A percentile compares a stretch with the other conserved stretches of the same genome.
Conservation (phyloP, 2,113 vertebrate genomes). For the Meleagris gallopavo region DNA sequence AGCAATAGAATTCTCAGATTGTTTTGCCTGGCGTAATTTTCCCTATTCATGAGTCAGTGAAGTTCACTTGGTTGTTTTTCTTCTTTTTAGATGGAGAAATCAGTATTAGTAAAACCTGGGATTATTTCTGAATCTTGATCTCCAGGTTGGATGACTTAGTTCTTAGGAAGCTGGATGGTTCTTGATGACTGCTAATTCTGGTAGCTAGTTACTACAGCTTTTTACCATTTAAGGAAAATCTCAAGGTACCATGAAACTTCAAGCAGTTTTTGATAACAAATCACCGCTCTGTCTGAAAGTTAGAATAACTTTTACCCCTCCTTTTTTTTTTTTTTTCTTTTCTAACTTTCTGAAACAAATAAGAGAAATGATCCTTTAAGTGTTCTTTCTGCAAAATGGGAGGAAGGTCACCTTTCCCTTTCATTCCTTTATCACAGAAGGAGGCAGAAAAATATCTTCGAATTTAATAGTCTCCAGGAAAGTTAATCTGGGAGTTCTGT, state of each 20-base stretch:
- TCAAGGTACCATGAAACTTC: not conserved
- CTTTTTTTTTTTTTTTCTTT: not conserved
- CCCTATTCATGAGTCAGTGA: not conserved
- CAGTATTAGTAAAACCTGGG: not conserved
- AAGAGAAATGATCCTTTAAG: not conserved
- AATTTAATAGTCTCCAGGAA: not conserved
- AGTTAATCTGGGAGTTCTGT: not conserved
- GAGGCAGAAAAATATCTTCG: not conserved
- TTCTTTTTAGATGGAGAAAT: not conserved
- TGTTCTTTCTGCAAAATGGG: not conserved
- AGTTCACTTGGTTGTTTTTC: not conserved
- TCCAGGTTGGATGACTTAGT: not conserved
- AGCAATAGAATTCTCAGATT: not conserved
- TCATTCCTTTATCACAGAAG: not conserved
- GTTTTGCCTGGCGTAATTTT: not conserved
- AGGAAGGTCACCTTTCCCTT: not conserved
- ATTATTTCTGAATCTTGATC: constrained; percentile 2
- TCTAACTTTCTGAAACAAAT: not conserved
- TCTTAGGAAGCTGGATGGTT: not conserved
- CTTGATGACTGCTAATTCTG: not conserved
- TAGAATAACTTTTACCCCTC: not conserved
- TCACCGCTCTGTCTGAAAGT: not conserved
- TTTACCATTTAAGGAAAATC: not conserved
- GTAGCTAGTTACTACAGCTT: not conserved
- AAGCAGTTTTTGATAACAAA: not conserved